Evolutionary conservation across 2,113 vertebrate species (phyloP).

Genomic region (Takifugu flavidus): DNA sequence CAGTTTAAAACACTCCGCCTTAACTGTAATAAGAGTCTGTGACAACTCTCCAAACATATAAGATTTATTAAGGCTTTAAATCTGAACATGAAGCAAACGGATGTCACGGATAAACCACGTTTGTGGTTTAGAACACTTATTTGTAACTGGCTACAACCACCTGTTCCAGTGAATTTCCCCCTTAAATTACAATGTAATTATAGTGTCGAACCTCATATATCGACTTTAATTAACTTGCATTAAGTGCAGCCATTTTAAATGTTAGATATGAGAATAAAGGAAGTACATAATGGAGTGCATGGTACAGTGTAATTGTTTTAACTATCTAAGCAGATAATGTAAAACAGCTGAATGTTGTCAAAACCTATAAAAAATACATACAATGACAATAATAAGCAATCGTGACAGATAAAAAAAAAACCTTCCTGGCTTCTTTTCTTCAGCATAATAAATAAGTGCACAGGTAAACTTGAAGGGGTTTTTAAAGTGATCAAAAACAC

Average conservation of each 20-base stretch:
- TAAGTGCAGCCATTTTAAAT: constrained; percentile 4
- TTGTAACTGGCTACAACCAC: constrained; percentile 7
- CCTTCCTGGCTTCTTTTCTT: neutral
- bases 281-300: constrained; percentile 22
- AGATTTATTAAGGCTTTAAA: constrained; percentile 73
- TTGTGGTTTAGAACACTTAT: constrained; percentile 4
- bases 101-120: constrained; percentile 34
- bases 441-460: constrained; percentile 45
- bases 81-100: constrained; percentile 31
- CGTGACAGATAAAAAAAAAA: constrained; percentile 7
- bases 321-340: constrained; percentile 2
- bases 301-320: neutral
- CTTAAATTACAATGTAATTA: too few relatives aligned
- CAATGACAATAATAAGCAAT: constrained; percentile 16
- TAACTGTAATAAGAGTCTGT: neutral
- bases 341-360: constrained; percentile 6
- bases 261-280: constrained; percentile 21
- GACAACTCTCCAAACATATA: constrained; percentile 1
- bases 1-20: neutral
- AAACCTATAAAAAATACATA: constrained; percentile 5
- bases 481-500: constrained; percentile 8
- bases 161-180: too few relatives aligned
- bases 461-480: constrained; percentile 4
- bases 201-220: too few relatives aligned
- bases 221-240: neutral